Conservation (phyloP, 2,888 invertebrate species). For the Panzeria rudis region DNA sequence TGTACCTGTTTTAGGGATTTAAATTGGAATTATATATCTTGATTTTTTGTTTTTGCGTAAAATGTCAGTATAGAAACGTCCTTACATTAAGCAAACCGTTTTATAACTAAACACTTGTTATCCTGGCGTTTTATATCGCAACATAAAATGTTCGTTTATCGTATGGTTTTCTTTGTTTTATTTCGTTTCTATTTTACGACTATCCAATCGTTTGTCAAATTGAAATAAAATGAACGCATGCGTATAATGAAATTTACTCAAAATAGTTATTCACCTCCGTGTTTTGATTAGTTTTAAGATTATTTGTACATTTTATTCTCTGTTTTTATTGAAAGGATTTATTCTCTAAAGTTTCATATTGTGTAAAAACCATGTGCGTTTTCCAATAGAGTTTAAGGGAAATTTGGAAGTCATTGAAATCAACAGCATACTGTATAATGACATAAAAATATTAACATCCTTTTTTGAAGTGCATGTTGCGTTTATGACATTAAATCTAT, state of each 20-base stretch:
- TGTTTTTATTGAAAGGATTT: constrained; percentile 18
- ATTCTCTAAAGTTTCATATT: background rate
- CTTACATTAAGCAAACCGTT: constrained; percentile 63
- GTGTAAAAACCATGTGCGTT: constrained; percentile 65
- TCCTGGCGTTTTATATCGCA: constrained; percentile 56
- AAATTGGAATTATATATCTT: background rate
- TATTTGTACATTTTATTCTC: background rate
- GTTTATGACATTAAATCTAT: constrained; percentile 29
- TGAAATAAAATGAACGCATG: constrained; percentile 53
- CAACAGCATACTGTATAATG: background rate
- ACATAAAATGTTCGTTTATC: constrained; percentile 56
- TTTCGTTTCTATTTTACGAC: constrained; percentile 50
- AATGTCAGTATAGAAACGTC: constrained; percentile 57
- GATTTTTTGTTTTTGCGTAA: background rate
- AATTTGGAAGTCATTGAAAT: constrained; percentile 34
- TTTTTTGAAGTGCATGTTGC: background rate
- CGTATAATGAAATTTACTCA: background rate
- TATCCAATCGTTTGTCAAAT: constrained; percentile 47
- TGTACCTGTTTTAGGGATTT: background rate
- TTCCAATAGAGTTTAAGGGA: constrained; percentile 49
- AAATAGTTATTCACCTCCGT: constrained; percentile 54
- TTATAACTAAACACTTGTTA: constrained; percentile 71
- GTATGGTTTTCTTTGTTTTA: constrained; percentile 25
- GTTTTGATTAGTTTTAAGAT: constrained; percentile 1
- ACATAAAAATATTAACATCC: background rate